These are phyloP conservation scores for Petrophora chlorosata DNA, from an alignment of 2,888 invertebrate species.

Conservation along the genomic window DNA sequence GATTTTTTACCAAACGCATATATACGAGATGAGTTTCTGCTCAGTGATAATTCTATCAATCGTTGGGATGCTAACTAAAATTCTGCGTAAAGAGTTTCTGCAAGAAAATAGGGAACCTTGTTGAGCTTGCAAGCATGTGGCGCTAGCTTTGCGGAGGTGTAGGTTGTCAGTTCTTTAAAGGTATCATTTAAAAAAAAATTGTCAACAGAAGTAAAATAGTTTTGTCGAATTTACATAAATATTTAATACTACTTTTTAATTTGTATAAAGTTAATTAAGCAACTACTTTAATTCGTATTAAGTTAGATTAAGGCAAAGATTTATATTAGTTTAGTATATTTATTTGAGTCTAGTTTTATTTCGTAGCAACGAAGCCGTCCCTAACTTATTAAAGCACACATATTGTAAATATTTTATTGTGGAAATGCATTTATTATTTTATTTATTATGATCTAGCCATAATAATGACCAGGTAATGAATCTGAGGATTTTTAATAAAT, in stretches of 20 bases:
- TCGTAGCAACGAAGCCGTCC: conserved; percentile 42
- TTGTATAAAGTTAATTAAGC: too few species aligned
- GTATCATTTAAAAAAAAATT: too few species aligned
- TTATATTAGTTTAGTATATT: conserved; percentile 11
- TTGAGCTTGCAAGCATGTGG: too few species aligned
- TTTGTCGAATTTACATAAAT: not conserved
- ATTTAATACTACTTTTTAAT: not conserved
- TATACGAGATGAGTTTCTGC: too few species aligned
- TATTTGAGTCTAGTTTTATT: conserved; percentile 7
- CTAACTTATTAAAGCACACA: conserved; percentile 52
- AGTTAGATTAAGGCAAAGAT: not conserved
- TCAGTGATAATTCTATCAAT: too few species aligned
- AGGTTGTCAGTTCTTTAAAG: too few species aligned
- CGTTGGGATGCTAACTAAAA: too few species aligned
- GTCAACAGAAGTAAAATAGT: too few species aligned
- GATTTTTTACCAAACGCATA: too few species aligned
- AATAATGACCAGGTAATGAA: conserved; percentile 33
- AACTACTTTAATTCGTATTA: not conserved
- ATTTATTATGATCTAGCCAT: conserved; percentile 66
- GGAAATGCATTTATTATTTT: conserved; percentile 68
- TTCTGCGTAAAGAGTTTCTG: too few species aligned
- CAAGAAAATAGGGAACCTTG: too few species aligned
- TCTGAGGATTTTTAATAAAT: conserved; percentile 10
- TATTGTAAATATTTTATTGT: conserved; percentile 53
- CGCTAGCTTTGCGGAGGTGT: too few species aligned